These are phyloP conservation scores for Molossus molossus DNA, from an alignment of 2,797 vertebrate genomes.

Conservation along the genomic window DNA sequence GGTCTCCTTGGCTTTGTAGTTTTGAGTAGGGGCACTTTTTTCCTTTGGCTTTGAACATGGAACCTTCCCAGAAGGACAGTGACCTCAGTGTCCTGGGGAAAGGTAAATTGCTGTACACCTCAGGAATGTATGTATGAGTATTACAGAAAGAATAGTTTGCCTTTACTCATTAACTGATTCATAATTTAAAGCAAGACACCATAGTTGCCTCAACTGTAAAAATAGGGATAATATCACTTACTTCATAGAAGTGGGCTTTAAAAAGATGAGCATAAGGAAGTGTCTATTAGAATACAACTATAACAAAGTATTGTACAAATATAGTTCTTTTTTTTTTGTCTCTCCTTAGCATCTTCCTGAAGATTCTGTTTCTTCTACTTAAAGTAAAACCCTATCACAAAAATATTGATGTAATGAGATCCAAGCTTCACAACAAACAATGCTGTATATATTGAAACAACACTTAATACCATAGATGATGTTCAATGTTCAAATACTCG, in stretches of 20 bases:
- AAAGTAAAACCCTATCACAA: slow-evolving; percentile 39
- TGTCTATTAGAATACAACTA: slow-evolving; percentile 24
- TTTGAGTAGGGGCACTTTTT: neutral
- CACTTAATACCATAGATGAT: neutral
- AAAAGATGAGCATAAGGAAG: slow-evolving; percentile 1
- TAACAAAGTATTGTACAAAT: neutral
- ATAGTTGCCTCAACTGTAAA: slow-evolving; percentile 27
- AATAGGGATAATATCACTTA: neutral
- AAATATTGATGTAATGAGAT: slow-evolving; percentile 43
- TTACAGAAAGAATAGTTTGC: neutral
- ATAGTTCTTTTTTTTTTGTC: neutral
- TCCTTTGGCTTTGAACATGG: neutral
- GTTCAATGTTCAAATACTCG: slow-evolving; percentile 32
- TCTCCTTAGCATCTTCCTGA: neutral
- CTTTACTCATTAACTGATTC: slow-evolving; percentile 5
- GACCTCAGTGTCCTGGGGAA: neutral
- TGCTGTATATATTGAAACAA: neutral
- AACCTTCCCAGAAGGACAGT: neutral
- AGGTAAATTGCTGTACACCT: neutral
- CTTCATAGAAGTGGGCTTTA: neutral
- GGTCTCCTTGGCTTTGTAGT: neutral
- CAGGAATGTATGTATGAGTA: neutral
- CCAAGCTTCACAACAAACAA: neutral
- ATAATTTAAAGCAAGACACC: slow-evolving; percentile 36
- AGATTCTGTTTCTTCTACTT: slow-evolving; percentile 19